phyloP scores from a whole-genome alignment of 1,140 invertebrate species.

The Drosophila watanabei region DNA sequence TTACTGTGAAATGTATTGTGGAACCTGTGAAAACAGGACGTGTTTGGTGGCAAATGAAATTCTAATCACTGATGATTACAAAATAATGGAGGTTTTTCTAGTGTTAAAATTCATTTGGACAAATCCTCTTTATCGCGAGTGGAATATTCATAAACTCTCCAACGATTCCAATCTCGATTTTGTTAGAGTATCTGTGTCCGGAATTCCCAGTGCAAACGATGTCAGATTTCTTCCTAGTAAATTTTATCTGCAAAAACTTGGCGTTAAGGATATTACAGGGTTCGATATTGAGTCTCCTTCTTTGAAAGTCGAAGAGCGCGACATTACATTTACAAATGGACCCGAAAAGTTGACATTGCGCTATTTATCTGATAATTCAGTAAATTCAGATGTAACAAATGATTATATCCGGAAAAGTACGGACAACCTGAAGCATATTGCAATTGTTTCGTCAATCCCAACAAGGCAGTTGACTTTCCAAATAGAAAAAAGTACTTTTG shows the following conservation, averaged over 20 bases:
- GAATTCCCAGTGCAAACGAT: neutral
- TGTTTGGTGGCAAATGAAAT: neutral
- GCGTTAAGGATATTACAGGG: neutral
- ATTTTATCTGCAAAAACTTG: slow-evolving; percentile 5
- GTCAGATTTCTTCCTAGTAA: neutral
- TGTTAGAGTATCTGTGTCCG: neutral
- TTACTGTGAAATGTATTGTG: slow-evolving; percentile 27
- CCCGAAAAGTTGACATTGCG: neutral
- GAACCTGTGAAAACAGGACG: neutral
- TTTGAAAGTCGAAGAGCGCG: neutral
- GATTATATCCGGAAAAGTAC: neutral
- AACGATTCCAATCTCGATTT: neutral
- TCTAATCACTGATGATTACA: slow-evolving; percentile 9
- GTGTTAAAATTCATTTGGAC: slow-evolving; percentile 1
- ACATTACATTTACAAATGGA: neutral
- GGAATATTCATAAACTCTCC: slow-evolving; percentile 7
- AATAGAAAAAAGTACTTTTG: neutral
- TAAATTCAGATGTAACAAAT: neutral
- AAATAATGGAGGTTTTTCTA: neutral
- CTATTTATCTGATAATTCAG: neutral
- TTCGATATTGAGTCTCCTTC: neutral
- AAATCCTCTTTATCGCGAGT: neutral
- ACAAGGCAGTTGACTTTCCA: neutral
- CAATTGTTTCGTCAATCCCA: neutral
- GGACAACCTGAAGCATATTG: neutral